Base-by-base conservation (phyloP, 2,888 invertebrate genomes). In the Caradrina kadenii region DNA sequence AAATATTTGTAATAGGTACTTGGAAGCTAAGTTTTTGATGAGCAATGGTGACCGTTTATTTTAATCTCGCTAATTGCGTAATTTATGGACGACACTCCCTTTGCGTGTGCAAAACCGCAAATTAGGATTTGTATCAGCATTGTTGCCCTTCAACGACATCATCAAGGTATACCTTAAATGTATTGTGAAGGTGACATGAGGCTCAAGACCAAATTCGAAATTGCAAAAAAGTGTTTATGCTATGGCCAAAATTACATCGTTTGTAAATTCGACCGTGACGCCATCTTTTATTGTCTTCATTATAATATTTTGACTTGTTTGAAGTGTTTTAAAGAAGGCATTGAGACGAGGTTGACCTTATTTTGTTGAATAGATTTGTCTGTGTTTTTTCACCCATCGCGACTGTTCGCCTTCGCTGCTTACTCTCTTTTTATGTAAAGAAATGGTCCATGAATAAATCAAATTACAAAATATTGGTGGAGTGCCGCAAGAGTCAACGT, bases 31-130 rank as follows among this genome's bases (percentile, higher is more conserved):
- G 45, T 11, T 63, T 79, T 65, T 61, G 48, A 61, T 69, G 39
- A 53, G 21, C n/a, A 45, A 71, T 52, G 7, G 26, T 42, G 52
- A 22, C 53, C 79, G 78, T 85, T 84, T 86, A 83, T 87, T 89
- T 88, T 90, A 89, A 93, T 92, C 82, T 84, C 73, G 74, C 82
- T 89, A 92, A 91, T 90, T 90, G 87, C 80, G 66, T 73, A 67
- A 75, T 61, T 86, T 86, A 79, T 70, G 84, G 79, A 67, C 35
- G 85, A 78, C 89, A 88, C 91, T 86, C 91, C 91, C 89, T 84
- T 91, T 85, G 90, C 91, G 92, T 89, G 91, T 81, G 79, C 75
- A 73, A 85, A 87, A 85, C 79, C 22, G 22, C 53, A 69, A 80
- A 70, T 65, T 61, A 82, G 81, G 86, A 85, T 88, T 89, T 84